phyloP scores from a whole-genome alignment of 2,888 invertebrate species.

The Cantharis rufa region DNA sequence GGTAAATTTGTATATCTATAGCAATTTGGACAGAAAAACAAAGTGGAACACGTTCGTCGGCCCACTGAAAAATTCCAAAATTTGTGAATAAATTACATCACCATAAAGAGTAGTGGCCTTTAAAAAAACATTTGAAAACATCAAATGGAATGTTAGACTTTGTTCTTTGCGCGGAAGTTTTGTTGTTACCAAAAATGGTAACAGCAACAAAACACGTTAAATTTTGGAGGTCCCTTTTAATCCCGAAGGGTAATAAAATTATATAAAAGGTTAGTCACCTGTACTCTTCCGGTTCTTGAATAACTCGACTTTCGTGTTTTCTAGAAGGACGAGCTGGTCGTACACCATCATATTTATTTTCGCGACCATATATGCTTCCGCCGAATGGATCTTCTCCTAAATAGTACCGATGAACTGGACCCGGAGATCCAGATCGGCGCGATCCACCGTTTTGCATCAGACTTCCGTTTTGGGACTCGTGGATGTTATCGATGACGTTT shows the following conservation, averaged over 20 bases:
- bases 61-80: background rate
- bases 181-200: background rate
- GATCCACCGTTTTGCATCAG: constrained; percentile 39
- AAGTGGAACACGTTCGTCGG: background rate
- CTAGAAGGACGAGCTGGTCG: constrained; percentile 55
- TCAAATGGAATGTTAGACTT: background rate
- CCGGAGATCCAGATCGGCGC: constrained; percentile 48
- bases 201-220: background rate
- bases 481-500: constrained; percentile 61
- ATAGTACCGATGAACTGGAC: constrained; percentile 79
- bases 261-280: constrained; percentile 51
- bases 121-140: background rate
- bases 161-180: background rate
- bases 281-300: constrained; percentile 50
- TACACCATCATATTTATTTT: constrained; percentile 78
- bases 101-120: background rate
- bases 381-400: constrained; percentile 86
- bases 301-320: constrained; percentile 36
- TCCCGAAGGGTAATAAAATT: background rate
- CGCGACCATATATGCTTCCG: constrained; percentile 80
- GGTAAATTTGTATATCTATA: background rate
- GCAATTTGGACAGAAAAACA: background rate
- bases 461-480: constrained; percentile 36
- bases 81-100: background rate
- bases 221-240: background rate